Evolutionary conservation across 30 jellyfish, hydroid and myxozoan genomes (phyloP).

Genomic region (Aurelia aurita): DNA sequence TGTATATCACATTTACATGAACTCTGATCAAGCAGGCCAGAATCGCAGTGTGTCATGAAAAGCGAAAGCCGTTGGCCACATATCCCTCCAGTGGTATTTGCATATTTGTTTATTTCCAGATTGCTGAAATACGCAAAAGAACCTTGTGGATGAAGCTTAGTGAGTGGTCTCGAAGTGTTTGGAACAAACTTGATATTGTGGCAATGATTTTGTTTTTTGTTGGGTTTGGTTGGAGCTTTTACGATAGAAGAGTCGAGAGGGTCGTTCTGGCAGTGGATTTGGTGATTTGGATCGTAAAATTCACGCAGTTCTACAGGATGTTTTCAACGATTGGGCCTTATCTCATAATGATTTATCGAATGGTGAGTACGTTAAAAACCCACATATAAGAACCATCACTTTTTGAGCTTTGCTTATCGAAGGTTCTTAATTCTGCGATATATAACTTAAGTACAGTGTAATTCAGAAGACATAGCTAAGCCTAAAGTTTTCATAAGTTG

Average conservation of each 20-base stretch:
- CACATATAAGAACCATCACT: too few species aligned
- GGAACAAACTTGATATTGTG: slow-evolving; percentile 68
- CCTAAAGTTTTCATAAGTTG: too few species aligned
- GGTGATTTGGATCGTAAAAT: slow-evolving; percentile 64
- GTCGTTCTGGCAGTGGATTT: slow-evolving; percentile 62
- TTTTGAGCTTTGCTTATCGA: too few species aligned
- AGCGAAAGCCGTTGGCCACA: too few species aligned
- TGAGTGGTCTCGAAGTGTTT: slow-evolving; percentile 42
- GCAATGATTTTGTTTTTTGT: slow-evolving; percentile 60
- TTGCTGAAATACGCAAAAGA: slow-evolving; percentile 47
- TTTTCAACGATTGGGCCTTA: slow-evolving; percentile 82
- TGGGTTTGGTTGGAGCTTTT: slow-evolving; percentile 61
- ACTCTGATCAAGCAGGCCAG: too few species aligned
- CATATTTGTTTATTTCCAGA: neutral
- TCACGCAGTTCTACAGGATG: slow-evolving; percentile 84
- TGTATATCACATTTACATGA: too few species aligned
- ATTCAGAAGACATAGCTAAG: too few species aligned
- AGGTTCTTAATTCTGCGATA: too few species aligned
- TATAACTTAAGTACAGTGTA: too few species aligned
- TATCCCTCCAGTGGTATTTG: too few species aligned
- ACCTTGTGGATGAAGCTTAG: slow-evolving; percentile 15
- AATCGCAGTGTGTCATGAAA: too few species aligned
- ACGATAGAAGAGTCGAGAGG: slow-evolving; percentile 40
- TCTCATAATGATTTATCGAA: slow-evolving; percentile 81
- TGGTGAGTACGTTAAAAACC: slow-evolving; percentile 39